Base-by-base conservation (phyloP, 2,797 vertebrate genomes). In the Pangasius krempfi region DNA sequence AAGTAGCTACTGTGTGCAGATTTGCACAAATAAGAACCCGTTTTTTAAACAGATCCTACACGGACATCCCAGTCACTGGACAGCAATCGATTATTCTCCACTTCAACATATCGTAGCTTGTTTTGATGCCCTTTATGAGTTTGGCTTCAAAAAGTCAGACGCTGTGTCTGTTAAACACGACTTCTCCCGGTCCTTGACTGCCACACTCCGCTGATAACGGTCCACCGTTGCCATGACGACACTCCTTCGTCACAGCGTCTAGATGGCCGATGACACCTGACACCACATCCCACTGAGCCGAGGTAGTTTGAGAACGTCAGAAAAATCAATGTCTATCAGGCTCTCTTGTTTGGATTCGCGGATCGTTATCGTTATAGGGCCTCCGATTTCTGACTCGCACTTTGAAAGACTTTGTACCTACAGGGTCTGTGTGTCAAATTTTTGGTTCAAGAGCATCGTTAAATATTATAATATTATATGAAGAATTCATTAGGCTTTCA, bases 301-400 rank as follows among this genome's bases (percentile, higher is more conserved):
- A 56, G 78, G 87, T 92, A 88, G 88, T 88, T 89, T 72, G 76
- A 86, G 87, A 92, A 84, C 83, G 87, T 90, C 89, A 89, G 37
- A 86, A 91, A 64, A 62, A 94, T 93, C 92, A 93, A 93, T 94
- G 91, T 81, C 88, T 89, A 89, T 86, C 83, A 76, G 84, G 66
- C 87, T 86, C 64, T 86, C 84, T 88, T 81, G 88, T 88, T 89
- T 75, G 90, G 86, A 92, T 88, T 86, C 80, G 87, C 6, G 4
- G 22, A 44, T 12, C 22, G n/a, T 44, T 68, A 68, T 84, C n/a
- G 5, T 66, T 1, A 0, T 4, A 33, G n/a, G 44, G n/a, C n/a
- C 18, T 22, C 40, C 33, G 7, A 68, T 50, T 66, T 50, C 40
- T 50, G 5, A 68, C 62, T 52, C 9, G 1, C 62, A n/a, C 62